phyloP scores from a whole-genome alignment of 2,797 vertebrate species.

The Serranus cabrilla region DNA sequence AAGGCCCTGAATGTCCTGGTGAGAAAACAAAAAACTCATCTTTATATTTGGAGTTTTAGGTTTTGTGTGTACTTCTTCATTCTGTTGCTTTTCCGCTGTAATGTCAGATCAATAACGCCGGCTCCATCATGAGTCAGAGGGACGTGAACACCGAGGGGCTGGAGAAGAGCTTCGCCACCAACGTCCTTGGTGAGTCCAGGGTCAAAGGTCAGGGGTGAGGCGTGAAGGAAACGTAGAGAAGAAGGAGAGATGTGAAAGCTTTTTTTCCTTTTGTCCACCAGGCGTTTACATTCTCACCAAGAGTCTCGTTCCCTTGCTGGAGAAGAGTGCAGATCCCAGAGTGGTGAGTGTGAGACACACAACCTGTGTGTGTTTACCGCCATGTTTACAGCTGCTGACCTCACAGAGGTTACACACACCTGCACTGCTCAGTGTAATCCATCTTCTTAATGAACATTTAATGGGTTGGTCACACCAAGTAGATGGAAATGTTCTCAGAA shows the following conservation, averaged over 20 bases:
- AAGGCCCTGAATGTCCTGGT: slow-evolving; percentile 88
- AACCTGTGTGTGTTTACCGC: not conserved
- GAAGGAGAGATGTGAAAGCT: not conserved
- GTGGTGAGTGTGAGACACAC: slow-evolving; percentile 80
- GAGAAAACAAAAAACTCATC: not conserved
- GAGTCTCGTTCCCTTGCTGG: slow-evolving; percentile 85
- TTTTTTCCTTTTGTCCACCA: slow-evolving; percentile 43
- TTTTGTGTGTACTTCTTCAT: too few relatives aligned
- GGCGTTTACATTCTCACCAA: slow-evolving; percentile 87
- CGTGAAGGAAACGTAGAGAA: not conserved
- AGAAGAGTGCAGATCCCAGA: slow-evolving; percentile 87
- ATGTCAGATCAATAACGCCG: slow-evolving; percentile 87
- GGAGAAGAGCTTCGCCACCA: slow-evolving; percentile 87
- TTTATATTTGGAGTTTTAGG: not conserved
- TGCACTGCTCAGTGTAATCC: not conserved
- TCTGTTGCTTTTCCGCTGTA: too few relatives aligned
- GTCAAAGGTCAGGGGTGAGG: not conserved
- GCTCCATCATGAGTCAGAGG: slow-evolving; percentile 85
- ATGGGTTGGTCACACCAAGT: not conserved
- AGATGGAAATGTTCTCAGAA: not conserved
- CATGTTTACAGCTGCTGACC: not conserved
- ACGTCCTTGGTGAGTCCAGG: slow-evolving; percentile 84
- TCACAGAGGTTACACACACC: not conserved
- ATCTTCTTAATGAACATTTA: slow-evolving; percentile 19
- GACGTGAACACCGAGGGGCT: slow-evolving; percentile 86